Evolutionary conservation across 2,113 vertebrate genomes (phyloP).

Genomic region (Rattus rattus): DNA sequence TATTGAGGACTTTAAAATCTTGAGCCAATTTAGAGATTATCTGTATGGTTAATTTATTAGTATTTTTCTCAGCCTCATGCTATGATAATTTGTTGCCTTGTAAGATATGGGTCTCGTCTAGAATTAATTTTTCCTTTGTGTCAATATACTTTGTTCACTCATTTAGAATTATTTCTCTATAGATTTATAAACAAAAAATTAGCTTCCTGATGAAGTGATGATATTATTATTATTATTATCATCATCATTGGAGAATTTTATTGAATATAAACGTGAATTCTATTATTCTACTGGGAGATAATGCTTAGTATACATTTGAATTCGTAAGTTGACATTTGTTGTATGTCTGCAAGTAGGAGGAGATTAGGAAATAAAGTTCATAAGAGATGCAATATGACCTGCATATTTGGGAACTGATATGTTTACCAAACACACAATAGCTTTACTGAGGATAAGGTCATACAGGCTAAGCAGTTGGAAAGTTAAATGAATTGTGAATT

Average conservation of each 20-base stretch:
- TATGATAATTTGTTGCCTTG: neutral
- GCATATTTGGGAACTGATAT: neutral
- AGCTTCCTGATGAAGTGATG: neutral
- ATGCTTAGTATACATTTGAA: slow-evolving; percentile 27
- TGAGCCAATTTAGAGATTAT: neutral
- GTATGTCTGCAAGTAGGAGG: neutral
- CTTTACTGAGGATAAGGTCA: neutral
- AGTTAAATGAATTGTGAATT: neutral
- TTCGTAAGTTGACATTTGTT: neutral
- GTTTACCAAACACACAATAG: neutral
- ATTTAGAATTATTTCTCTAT: neutral
- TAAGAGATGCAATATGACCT: neutral
- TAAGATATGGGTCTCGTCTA: neutral
- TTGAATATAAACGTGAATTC: neutral
- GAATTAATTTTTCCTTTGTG: neutral
- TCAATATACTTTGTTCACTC: neutral
- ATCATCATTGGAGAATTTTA: neutral
- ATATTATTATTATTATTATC: neutral
- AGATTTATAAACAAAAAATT: slow-evolving; percentile 2
- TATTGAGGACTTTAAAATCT: slow-evolving; percentile 15
- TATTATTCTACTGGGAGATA: neutral
- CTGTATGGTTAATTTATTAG: neutral
- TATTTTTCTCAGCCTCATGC: neutral
- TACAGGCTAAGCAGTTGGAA: neutral
- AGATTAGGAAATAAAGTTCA: neutral